phyloP scores from a whole-genome alignment of 2,888 invertebrate species.

The Heliconius sara region DNA sequence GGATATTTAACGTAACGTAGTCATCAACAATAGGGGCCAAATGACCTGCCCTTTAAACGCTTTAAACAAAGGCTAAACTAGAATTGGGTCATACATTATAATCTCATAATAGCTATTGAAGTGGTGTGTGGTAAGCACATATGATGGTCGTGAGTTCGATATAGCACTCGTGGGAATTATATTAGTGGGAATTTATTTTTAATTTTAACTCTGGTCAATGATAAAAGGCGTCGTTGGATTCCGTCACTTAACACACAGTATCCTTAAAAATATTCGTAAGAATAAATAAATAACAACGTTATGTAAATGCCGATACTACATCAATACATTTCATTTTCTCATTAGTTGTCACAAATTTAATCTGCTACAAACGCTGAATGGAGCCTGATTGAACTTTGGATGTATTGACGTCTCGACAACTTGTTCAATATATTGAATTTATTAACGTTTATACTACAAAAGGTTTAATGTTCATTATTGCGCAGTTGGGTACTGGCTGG shows the following conservation, averaged over 20 bases:
- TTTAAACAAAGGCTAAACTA: constrained; percentile 3
- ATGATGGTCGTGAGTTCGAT: neutral
- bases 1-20: constrained; percentile 1
- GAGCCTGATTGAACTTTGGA: neutral
- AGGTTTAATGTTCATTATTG: neutral
- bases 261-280: no score
- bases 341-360: constrained; percentile 25
- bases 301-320: constrained; percentile 7
- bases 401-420: neutral
- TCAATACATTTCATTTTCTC: constrained; percentile 14
- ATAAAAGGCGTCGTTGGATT: no score
- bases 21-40: constrained; percentile 2
- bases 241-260: no score
- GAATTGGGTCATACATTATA: constrained; percentile 12
- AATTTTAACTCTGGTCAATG: no score
- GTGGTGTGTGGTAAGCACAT: neutral
- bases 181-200: no score
- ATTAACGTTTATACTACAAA: neutral
- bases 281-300: neutral
- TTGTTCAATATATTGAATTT: neutral
- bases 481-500: neutral
- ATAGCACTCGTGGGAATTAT: no score
- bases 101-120: neutral
- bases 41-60: constrained; percentile 7
- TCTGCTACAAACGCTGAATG: constrained; percentile 56